phyloP scores from a whole-genome alignment of 2,888 invertebrate genomes.

The Drosophila emarginata region DNA sequence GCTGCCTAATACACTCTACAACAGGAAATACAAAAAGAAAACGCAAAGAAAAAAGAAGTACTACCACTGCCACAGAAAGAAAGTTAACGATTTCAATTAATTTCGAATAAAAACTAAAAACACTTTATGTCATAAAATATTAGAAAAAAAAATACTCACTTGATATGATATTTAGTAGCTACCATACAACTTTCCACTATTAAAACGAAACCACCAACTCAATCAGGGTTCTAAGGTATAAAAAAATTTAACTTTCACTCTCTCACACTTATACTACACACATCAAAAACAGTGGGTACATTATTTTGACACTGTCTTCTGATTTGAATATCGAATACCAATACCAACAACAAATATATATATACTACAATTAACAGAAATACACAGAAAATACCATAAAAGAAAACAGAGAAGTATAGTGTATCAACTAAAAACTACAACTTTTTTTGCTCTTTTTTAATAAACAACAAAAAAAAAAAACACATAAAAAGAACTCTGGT shows the following conservation, averaged over 20 bases:
- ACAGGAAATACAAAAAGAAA: constrained; percentile 40
- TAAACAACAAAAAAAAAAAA: constrained; percentile 21
- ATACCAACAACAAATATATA: constrained; percentile 58
- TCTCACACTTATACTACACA: constrained; percentile 68
- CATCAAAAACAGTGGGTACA: constrained; percentile 79
- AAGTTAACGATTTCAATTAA: too few species aligned
- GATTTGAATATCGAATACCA: constrained; percentile 81
- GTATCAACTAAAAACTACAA: constrained; percentile 55
- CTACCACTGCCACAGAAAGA: background rate
- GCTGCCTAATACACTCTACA: constrained; percentile 47
- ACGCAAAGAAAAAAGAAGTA: background rate
- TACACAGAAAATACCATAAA: constrained; percentile 52
- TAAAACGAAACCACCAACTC: background rate
- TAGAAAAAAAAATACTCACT: background rate
- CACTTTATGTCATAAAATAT: background rate
- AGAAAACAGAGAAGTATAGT: constrained; percentile 72
- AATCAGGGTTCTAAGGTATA: background rate
- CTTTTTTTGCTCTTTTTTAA: constrained; percentile 7
- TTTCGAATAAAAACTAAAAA: constrained; percentile 18
- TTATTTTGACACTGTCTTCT: constrained; percentile 83
- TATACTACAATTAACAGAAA: constrained; percentile 53
- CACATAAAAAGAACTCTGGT: constrained; percentile 46
- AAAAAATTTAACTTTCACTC: constrained; percentile 41
- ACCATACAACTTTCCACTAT: background rate
- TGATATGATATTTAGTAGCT: background rate